Evolutionary conservation across 37 sponge, comb jelly and placozoan genomes (phyloP).

Genomic region (Ianthella basta): DNA sequence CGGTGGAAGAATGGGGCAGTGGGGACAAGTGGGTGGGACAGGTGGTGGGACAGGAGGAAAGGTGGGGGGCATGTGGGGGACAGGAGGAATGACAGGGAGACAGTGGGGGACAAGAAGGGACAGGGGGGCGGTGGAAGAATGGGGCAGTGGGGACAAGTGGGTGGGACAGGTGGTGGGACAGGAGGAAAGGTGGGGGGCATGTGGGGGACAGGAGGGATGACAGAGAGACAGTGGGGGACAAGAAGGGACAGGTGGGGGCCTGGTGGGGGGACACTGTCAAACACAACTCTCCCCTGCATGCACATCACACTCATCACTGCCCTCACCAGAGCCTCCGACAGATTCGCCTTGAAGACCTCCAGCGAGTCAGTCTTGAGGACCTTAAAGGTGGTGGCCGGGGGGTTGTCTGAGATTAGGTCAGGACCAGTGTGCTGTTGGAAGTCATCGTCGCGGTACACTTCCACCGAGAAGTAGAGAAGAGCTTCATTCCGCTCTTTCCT

Average conservation of each 20-base stretch:
- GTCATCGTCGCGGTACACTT: constrained; percentile 83
- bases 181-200: too few relatives aligned
- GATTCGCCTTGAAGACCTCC: constrained; percentile 23
- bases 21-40: too few relatives aligned
- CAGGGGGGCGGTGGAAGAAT: too few relatives aligned
- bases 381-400: constrained; percentile 41
- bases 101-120: too few relatives aligned
- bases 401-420: constrained; percentile 50
- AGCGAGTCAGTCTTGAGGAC: constrained; percentile 45
- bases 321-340: constrained; percentile 53
- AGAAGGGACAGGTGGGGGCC: too few relatives aligned
- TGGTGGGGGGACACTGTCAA: not conserved
- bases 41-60: too few relatives aligned
- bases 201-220: not conserved
- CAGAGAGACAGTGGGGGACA: too few relatives aligned
- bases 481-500: constrained; percentile 96
- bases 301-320: not conserved
- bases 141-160: too few relatives aligned
- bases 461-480: constrained; percentile 89
- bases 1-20: too few relatives aligned
- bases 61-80: too few relatives aligned
- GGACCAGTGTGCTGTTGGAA: constrained; percentile 65
- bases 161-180: too few relatives aligned
- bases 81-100: too few relatives aligned
- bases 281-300: not conserved